Percentiles rank a stretch among this genome's conserved stretches.
phyloP scores from a whole-genome alignment of 2,888 invertebrate species.

The Vannuccia rotundouncinata region DNA sequence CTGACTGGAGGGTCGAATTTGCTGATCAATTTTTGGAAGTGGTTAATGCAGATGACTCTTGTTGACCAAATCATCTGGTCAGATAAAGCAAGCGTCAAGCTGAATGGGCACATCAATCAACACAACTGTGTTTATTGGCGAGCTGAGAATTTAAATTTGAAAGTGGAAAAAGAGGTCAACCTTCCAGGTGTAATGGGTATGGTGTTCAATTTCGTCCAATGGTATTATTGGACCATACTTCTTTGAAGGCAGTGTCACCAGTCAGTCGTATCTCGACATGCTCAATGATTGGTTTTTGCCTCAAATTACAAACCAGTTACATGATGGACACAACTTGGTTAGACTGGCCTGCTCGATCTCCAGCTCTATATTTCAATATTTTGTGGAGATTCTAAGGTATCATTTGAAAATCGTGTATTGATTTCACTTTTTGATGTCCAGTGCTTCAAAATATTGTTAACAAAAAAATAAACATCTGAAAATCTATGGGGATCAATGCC shows the following conservation, averaged over 20 bases:
- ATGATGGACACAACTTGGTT: not conserved
- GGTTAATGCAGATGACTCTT: slow-evolving; percentile 1
- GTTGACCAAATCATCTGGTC: slow-evolving; percentile 42
- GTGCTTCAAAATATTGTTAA: no score
- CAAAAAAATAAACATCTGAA: not conserved
- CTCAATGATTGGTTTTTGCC: not conserved
- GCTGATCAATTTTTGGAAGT: not conserved
- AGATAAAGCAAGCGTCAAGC: slow-evolving; percentile 44
- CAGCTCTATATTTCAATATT: no score
- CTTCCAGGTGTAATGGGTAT: slow-evolving; percentile 22
- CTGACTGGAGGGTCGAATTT: no score
- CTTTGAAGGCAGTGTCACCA: no score
- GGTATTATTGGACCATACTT: no score
- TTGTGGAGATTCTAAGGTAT: no score
- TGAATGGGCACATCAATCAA: slow-evolving; percentile 45
- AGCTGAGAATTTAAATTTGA: slow-evolving; percentile 43
- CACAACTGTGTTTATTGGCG: slow-evolving; percentile 45
- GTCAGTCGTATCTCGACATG: slow-evolving; percentile 2
- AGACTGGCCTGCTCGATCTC: no score
- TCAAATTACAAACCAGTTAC: slow-evolving; percentile 8
- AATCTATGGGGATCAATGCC: slow-evolving; percentile 9
- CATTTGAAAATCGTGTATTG: no score
- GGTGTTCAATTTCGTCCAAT: slow-evolving; percentile 25
- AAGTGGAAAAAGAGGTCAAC: slow-evolving; percentile 11
- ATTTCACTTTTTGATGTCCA: no score